phyloP scores from a whole-genome alignment of 2,113 vertebrate species.

The Zosterops pallidus region DNA sequence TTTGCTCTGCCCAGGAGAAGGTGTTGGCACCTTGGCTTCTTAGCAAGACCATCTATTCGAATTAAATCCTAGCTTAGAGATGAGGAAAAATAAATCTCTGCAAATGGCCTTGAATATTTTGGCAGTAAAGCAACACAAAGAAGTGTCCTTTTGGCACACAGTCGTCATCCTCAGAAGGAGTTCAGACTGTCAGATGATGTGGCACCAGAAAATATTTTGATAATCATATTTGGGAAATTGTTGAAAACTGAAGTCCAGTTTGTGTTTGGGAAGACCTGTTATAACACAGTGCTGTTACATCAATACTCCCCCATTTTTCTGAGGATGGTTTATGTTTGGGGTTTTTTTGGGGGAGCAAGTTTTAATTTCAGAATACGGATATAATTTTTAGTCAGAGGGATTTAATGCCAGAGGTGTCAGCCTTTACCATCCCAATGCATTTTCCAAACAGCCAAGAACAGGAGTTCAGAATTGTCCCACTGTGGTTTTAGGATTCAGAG shows the following conservation, averaged over 20 bases:
- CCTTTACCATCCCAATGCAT: neutral
- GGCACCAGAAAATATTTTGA: neutral
- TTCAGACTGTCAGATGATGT: neutral
- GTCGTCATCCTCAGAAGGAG: neutral
- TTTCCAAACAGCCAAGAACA: neutral
- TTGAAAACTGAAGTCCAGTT: neutral
- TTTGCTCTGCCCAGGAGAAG: neutral
- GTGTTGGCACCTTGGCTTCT: neutral
- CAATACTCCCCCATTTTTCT: neutral
- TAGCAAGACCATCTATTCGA: neutral
- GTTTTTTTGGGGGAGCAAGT: rapidly evolving
- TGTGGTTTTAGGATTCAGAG: neutral
- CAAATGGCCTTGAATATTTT: neutral
- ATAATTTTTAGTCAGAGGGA: neutral
- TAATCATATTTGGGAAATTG: neutral
- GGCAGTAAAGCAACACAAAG: neutral
- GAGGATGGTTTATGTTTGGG: neutral
- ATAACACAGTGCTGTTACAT: neutral
- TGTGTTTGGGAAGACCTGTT: neutral
- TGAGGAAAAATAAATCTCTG: neutral
- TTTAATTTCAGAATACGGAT: neutral
- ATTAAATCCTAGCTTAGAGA: neutral
- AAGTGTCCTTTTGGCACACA: neutral
- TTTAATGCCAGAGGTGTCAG: neutral
- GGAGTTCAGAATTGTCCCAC: neutral